Evolutionary conservation across 64 coral and sea anemone species (phyloP), one percentile per base, ranked within the genome.

Genomic region (Hydrozoanthus tunicans): DNA sequence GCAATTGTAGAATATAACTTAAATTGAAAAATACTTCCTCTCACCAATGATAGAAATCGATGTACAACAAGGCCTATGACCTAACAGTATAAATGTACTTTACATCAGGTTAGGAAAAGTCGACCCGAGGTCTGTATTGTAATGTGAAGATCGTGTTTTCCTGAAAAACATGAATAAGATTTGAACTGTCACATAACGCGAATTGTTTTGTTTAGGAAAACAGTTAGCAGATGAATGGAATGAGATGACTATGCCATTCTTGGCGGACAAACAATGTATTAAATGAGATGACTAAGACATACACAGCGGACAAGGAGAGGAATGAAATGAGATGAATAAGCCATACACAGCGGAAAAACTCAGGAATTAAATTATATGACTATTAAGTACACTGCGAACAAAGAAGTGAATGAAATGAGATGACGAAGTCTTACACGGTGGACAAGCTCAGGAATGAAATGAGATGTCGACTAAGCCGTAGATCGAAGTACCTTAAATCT

Each of bases 41-140:
- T 43, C 32, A 43, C 32, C 32, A 43, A 43, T 43, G 32, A 43
- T 43, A 43, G 32, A 43, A 43, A 13, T 66, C 17, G 10, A 11
- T 13, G 2, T 66, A 66, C 9, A 24, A 17, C 7, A 71, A 71
- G 17, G 17, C 5, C 23, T 62, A 15, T 2, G 4, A 17, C 25
- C 7, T 57, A 54, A 14, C 20, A 4, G 17, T 4, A n/a, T 43
- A 17, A 51, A 10, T 68, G 62, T 23, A 26, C 64, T 69, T 6
- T 9, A 53, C 6, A 63, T 86, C 55, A 43, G 32, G 32, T 86
- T 54, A 86, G 66, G 83, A 65, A 77, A 96, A 96, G 53, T 96
- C 95, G 51, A 93, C 93, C 69, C 95, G 83, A 69, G 95, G 92
- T 94, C 95, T 94, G 92, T 96, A 96, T 20, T 96, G 95, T 63